Evolutionary conservation across 2,888 invertebrate genomes (phyloP).

Genomic region (Melanchra persicariae): DNA sequence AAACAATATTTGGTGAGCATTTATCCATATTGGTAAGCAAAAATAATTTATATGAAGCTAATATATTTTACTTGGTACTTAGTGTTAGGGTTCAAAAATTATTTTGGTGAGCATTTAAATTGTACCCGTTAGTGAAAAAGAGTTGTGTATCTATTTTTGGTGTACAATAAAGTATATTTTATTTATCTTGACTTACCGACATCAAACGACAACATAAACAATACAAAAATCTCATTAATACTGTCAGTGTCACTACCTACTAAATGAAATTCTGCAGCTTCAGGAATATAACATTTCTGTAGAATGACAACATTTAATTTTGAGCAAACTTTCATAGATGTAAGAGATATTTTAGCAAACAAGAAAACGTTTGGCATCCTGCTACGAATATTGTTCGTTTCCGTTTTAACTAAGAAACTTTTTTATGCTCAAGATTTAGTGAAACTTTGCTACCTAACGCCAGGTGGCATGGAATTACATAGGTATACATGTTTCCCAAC

Average conservation of each 20-base stretch:
- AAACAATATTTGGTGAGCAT: too few species aligned
- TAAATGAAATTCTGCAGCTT: slow-evolving; percentile 5
- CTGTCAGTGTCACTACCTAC: not conserved
- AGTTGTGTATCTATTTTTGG: too few species aligned
- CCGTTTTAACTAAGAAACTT: slow-evolving; percentile 23
- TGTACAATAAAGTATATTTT: not conserved
- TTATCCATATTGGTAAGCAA: too few species aligned
- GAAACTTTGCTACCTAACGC: slow-evolving; percentile 19
- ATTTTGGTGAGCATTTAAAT: too few species aligned
- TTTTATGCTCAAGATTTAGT: slow-evolving; percentile 16
- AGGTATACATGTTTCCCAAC: not conserved
- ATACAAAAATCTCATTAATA: not conserved
- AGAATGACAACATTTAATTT: slow-evolving; percentile 25
- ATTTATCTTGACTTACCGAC: not conserved
- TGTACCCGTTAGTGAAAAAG: too few species aligned
- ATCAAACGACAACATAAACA: not conserved
- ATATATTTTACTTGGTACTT: too few species aligned
- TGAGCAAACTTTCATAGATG: not conserved
- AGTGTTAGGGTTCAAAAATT: too few species aligned
- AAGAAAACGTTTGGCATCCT: slow-evolving; percentile 24
- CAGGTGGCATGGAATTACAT: slow-evolving; percentile 1
- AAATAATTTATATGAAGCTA: too few species aligned
- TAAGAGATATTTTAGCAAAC: slow-evolving; percentile 18
- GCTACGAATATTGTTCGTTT: slow-evolving; percentile 5
- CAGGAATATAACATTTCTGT: slow-evolving; percentile 17